Evolutionary conservation across 2,888 invertebrate genomes (phyloP).

Genomic region (Leptodirus hochenwartii): DNA sequence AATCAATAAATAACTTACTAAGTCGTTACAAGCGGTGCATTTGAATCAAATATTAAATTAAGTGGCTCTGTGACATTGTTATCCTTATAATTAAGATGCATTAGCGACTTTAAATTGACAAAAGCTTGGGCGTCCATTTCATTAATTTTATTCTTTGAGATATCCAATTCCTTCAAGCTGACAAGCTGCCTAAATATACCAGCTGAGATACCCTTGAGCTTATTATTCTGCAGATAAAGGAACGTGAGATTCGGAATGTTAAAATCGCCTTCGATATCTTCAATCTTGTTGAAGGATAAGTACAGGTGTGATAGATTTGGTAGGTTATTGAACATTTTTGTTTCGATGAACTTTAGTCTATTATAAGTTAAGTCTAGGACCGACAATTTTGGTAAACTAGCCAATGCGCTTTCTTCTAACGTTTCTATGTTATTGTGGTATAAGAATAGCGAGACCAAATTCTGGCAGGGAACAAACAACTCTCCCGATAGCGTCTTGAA

Average conservation of each 20-base stretch:
- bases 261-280: slow-evolving; percentile 12
- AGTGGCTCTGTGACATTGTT: slow-evolving; percentile 4
- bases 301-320: slow-evolving; percentile 13
- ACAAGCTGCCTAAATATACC: slow-evolving; percentile 10
- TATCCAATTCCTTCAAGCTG: slow-evolving; percentile 12
- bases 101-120: slow-evolving; percentile 10
- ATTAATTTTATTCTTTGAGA: slow-evolving; percentile 12
- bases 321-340: slow-evolving; percentile 11
- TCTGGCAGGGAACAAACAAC: slow-evolving; percentile 10
- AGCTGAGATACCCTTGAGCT: slow-evolving; percentile 9
- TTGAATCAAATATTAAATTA: slow-evolving; percentile 6
- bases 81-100: slow-evolving; percentile 12
- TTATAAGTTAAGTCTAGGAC: slow-evolving; percentile 14
- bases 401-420: slow-evolving; percentile 11
- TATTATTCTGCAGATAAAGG: slow-evolving; percentile 14
- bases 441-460: slow-evolving; percentile 13
- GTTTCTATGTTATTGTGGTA: slow-evolving; percentile 14
- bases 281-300: slow-evolving; percentile 14
- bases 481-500: slow-evolving; percentile 11
- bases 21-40: slow-evolving; percentile 7
- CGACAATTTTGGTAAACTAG: slow-evolving; percentile 11
- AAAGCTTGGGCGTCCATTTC: slow-evolving; percentile 11
- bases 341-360: slow-evolving; percentile 10
- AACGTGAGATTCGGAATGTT: slow-evolving; percentile 11
- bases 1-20: too few species aligned